A percentile compares a stretch with the other conserved stretches of the same genome.
phyloP scores from a whole-genome alignment of 1,140 invertebrate genomes.

The Apocrypta bakeri region DNA sequence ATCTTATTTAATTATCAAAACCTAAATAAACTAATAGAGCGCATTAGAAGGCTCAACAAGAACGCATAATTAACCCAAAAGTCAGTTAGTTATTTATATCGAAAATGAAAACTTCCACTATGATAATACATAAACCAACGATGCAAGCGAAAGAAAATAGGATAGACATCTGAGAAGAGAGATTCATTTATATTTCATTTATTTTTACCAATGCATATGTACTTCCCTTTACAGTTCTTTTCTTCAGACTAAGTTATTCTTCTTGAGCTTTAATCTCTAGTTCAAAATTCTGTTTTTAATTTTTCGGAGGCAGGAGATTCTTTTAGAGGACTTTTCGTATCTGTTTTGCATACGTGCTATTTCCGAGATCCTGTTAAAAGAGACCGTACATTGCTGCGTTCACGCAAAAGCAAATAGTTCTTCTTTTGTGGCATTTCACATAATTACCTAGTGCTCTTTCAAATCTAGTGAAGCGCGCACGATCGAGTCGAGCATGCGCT shows the following conservation, averaged over 20 bases:
- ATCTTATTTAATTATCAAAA: no score
- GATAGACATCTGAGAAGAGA: no score
- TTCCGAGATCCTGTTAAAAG: no score
- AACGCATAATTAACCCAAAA: conserved; percentile 26
- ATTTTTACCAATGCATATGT: background rate
- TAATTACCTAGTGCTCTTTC: no score
- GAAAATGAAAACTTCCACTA: background rate
- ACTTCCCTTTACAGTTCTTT: background rate
- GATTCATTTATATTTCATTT: background rate
- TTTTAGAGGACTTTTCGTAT: no score
- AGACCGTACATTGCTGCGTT: no score
- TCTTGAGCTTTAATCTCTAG: background rate
- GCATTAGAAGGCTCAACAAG: background rate
- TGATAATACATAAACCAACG: background rate
- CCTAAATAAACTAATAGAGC: no score
- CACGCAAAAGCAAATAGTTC: no score
- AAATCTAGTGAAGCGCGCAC: background rate
- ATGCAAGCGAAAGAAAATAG: background rate
- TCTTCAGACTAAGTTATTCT: background rate
- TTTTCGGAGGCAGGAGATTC: background rate
- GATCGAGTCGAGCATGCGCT: no score
- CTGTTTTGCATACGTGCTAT: no score
- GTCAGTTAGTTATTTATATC: background rate
- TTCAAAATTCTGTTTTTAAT: background rate
- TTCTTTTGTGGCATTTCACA: no score